A percentile compares a stretch with the other conserved stretches of the same genome.
phyloP scores from a whole-genome alignment of 2,797 vertebrate species.

The Sebastiscus tertius region DNA sequence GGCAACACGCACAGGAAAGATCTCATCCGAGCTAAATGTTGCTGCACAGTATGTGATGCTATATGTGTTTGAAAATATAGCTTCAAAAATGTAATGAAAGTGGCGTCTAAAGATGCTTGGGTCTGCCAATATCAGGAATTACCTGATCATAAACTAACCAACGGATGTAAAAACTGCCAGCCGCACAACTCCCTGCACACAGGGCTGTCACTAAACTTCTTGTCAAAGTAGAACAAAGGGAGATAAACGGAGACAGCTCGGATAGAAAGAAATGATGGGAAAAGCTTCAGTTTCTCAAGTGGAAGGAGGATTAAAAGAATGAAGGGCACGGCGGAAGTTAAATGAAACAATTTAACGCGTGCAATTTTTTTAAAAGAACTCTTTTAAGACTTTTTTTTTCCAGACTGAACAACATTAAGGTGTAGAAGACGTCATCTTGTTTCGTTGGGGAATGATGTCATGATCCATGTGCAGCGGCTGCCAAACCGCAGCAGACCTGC shows the following conservation, averaged over 20 bases:
- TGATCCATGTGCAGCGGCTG: constrained; percentile 48
- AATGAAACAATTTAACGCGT: constrained; percentile 39
- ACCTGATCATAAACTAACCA: constrained; percentile 35
- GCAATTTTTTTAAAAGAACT: background rate
- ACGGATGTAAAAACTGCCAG: constrained; percentile 11
- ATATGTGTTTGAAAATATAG: constrained; percentile 17
- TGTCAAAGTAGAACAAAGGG: constrained; percentile 18
- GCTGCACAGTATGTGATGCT: background rate
- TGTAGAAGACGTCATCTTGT: constrained; percentile 29
- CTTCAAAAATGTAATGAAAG: constrained; percentile 30
- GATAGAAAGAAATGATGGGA: constrained; percentile 6
- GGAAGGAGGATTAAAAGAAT: constrained; percentile 41
- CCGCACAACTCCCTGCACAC: background rate
- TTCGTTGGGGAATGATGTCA: constrained; percentile 56
- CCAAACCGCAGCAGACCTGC: constrained; percentile 61
- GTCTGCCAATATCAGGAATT: constrained; percentile 30
- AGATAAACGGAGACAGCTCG: constrained; percentile 24
- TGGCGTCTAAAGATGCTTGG: constrained; percentile 21
- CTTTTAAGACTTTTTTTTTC: background rate
- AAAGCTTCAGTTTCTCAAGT: constrained; percentile 23
- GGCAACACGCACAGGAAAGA: background rate
- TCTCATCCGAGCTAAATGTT: background rate
- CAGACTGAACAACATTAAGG: background rate
- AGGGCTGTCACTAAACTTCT: constrained; percentile 18
- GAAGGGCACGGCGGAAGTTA: constrained; percentile 42